Evolutionary conservation across 2,888 invertebrate genomes (phyloP).

Genomic region (Leptopilina drosophilae): DNA sequence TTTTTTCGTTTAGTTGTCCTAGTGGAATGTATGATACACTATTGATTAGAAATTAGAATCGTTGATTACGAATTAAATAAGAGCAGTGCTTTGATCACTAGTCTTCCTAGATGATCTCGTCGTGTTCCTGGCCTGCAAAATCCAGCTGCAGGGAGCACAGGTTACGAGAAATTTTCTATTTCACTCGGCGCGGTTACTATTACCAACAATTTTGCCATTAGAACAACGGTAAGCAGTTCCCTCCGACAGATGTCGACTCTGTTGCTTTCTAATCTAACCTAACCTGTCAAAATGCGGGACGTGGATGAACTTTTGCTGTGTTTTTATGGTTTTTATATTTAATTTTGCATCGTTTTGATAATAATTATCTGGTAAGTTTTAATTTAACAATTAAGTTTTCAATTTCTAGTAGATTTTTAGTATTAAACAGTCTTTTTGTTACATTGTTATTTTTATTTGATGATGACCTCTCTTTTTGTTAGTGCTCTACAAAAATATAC

Average conservation of each 20-base stretch:
- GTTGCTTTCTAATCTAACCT: neutral
- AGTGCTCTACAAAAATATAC: no score
- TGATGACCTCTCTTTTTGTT: no score
- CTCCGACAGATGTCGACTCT: neutral
- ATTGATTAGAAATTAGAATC: neutral
- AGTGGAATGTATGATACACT: neutral
- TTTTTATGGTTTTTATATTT: no score
- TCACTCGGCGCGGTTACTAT: neutral
- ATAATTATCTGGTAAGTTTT: no score
- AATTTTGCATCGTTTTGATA: no score
- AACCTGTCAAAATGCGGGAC: neutral
- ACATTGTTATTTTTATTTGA: neutral
- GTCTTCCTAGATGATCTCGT: constrained; percentile 40
- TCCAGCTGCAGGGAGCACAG: constrained; percentile 44
- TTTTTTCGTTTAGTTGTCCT: no score
- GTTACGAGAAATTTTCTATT: neutral
- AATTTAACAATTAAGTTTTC: no score
- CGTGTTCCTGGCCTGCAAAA: constrained; percentile 63
- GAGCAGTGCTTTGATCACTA: neutral
- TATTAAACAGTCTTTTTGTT: constrained; percentile 1
- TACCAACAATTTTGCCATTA: constrained; percentile 10
- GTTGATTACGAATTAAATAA: neutral
- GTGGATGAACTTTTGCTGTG: neutral
- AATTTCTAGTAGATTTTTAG: neutral
- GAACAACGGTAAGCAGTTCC: neutral